Conservation (phyloP, 2,888 invertebrate species). For the Anodontia alba region DNA sequence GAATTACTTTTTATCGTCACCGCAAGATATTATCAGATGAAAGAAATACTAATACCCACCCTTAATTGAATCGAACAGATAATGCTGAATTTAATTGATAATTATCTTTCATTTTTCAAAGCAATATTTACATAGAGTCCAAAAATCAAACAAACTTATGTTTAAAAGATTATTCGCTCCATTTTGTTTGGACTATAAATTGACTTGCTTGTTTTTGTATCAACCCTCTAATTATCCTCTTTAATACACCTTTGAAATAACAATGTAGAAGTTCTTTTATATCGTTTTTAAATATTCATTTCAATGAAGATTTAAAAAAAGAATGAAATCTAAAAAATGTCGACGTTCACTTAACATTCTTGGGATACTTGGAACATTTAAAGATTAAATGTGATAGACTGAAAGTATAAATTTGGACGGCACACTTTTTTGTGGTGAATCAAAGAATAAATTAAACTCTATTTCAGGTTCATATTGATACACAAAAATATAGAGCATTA, state of each 20-base stretch:
- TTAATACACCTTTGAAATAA: not conserved
- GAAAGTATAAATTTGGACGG: no score
- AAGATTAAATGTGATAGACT: no score
- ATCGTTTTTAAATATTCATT: no score
- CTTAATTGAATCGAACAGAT: constrained; percentile 60
- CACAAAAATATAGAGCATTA: no score
- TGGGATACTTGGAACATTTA: no score
- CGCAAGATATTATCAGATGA: constrained; percentile 6
- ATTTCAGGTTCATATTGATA: no score
- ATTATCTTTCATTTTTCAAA: constrained; percentile 38
- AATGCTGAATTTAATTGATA: constrained; percentile 36
- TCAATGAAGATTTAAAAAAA: not conserved
- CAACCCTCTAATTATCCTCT: not conserved
- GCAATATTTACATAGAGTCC: constrained; percentile 8
- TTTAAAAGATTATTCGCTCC: not conserved
- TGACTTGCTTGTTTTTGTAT: not conserved
- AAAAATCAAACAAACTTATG: constrained; percentile 11
- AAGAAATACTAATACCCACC: not conserved
- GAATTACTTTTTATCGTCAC: not conserved
- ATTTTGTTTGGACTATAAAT: not conserved
- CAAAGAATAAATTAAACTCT: no score
- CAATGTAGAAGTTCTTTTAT: no score
- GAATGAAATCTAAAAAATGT: no score
- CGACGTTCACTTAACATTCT: no score
- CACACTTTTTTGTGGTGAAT: no score